Base-by-base conservation (phyloP, 2,797 vertebrate genomes). In the Muraenolepis orangiensis region DNA sequence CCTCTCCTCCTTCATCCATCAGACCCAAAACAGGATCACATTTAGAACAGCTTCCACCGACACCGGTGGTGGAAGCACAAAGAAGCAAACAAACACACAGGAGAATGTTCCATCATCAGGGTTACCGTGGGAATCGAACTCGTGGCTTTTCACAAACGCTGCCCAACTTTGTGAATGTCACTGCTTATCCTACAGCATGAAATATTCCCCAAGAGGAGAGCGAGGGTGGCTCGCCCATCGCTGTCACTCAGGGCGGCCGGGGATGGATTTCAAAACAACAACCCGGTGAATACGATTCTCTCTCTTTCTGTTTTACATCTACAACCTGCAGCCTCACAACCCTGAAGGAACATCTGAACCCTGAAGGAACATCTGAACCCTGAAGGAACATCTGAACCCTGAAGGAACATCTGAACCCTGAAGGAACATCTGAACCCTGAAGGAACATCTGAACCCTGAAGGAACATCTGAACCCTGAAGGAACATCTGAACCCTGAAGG, bases 1-100 rank as follows among this genome's bases (percentile, higher is more conserved):
- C 57, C 74, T 85, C 82, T 84, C 83, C 81, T 78, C 75, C 57
- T 73, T 81, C 79, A 87, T 85, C 70, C 76, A 76, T 84, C 84
- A 71, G 73, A 72, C 78, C 86, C 79, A 80, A 76, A 84, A 79
- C 77, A 69, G 66, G 57, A 23, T 70, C 74, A 78, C 30, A 81
- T 80, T 87, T 82, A 82, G 72, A 70, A 66, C 78, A 82, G 71
- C 76, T 77, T 1, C 23, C 23, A 64, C 57, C n/a, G 26, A 26
- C 4, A 64, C 57, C 57, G 26, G 51, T 20, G 23, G 23, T 2
- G 10, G 23, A 64, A 12, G 26, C 12, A 23, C 8, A 64, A 23
- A 26, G 23, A 64, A 13, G 57, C 57, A 64, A 34, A 34, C 32
- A 34, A 3, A 34, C 32, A 12, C 23, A 57, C 7, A 64, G 57